Base-by-base conservation (phyloP, 2,113 vertebrate genomes). In the Elanoides forficatus region DNA sequence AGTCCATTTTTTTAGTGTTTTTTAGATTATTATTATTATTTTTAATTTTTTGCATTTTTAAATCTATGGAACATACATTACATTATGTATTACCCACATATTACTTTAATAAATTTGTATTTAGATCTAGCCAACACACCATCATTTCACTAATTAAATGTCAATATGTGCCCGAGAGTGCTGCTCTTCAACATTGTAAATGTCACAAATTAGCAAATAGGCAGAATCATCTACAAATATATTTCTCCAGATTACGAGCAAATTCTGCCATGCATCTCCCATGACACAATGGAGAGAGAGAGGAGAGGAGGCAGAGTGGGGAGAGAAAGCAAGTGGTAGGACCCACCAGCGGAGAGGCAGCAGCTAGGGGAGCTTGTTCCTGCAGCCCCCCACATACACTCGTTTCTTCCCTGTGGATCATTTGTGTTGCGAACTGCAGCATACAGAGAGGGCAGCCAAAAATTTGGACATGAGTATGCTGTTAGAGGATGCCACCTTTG, bases 81-180 rank as follows among this genome's bases (percentile, higher is more conserved):
- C 22, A n/a, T 53, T 68, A 90, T 53, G 59, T 78, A 76, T 67
- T 90, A 83, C 22, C 22, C 22, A 72, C 40, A 42, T n/a, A 78
- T 59, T 72, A 65, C 38, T 36, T 32, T 71, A 80, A 79, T 59
- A 81, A 85, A 88, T 26, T 87, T 50, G 53, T 62, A 93, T 68
- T 94, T 93, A 78, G 38, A 58, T 87, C 67, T 34, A 92, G 53
- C 50, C 71, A 93, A 85, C 50, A 83, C 62, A 68, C 36, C 73
- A 34, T 48, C 50, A 78, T 93, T 92, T 88, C 80, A 50, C 75
- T 94, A 96, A 94, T 73, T 96, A 94, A 96, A 90, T 88, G 85
- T 83, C 84, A 66, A 58, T 82, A 92, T 38, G 11, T 53, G 45
- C 76, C 67, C 86, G 40, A 56, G 88, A 66, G 72, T 29, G 67